Base-by-base conservation (phyloP, 1,140 invertebrate species). In the Zaprionus vittiger region DNA sequence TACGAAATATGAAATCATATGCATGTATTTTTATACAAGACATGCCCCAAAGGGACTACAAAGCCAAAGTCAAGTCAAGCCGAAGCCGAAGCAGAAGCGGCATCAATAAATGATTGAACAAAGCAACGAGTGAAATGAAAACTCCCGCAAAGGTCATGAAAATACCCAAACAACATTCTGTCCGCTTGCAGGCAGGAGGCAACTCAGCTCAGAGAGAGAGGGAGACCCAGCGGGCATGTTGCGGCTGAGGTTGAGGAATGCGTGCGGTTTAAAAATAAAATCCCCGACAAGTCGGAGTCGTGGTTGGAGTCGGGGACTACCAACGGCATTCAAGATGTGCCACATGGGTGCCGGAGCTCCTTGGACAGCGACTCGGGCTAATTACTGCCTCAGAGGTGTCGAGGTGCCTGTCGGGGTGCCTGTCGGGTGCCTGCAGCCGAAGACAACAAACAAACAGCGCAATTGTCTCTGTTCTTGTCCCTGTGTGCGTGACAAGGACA, bases 41-140 rank as follows among this genome's bases (percentile, higher is more conserved):
- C 77, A 79, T 89, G 81, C 84, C 84, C 84, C 85, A 84, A 79
- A 84, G 84, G 84, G 72, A 84, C 85, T 73, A 71, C 76, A 79
- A 76, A 77, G 74, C 63, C 74, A 68, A 77, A 31, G 28, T 31
- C 28, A 31, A 31, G 28, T 31, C 28, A 31, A 31, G 28, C 28
- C 28, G 28, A 76, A 77, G 61, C 41, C 20, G 28, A 73, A 64
- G 61, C 38, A 24, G 47, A 59, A 15, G 66, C 80, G 56, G 84
- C 81, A 89, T 90, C 85, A 84, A 89, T 89, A 87, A 87, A 90
- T 89, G 84, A 89, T 89, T 89, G 83, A 83, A 89, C 85, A 89
- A 89, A 81, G 84, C 77, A 77, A 60, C 67, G 61, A 75, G 37
- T 63, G 78, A 80, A 85, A 78, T 76, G 79, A 71, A 89, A 89